These are phyloP conservation scores for Mustelus asterias DNA, from an alignment of 2,113 vertebrate species.

Conservation along the genomic window DNA sequence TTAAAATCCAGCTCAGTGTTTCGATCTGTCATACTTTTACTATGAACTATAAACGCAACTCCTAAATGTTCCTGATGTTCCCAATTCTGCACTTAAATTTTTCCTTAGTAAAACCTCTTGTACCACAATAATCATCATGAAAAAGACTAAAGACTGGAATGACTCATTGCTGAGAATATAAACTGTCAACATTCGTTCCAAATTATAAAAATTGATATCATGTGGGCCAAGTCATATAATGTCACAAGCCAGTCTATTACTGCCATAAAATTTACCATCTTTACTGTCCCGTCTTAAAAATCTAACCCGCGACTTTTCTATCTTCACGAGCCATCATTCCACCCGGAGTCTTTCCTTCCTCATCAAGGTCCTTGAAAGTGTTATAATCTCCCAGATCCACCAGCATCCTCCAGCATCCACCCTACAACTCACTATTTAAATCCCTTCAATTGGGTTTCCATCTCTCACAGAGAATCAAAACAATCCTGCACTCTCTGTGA, in stretches of 20 bases:
- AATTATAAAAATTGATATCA: background rate
- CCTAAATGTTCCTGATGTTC: background rate
- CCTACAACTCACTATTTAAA: background rate
- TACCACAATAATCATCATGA: background rate
- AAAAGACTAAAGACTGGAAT: background rate
- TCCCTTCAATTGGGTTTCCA: background rate
- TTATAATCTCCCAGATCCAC: background rate
- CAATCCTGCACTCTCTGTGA: background rate
- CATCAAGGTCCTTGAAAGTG: background rate
- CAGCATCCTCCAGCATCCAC: background rate
- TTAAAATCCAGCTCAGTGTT: background rate
- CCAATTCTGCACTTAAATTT: background rate
- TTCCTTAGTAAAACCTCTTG: background rate
- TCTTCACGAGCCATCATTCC: background rate
- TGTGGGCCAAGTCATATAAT: background rate
- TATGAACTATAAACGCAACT: background rate
- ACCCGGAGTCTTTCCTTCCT: background rate
- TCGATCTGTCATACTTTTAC: background rate
- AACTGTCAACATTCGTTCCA: background rate
- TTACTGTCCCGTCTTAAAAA: background rate
- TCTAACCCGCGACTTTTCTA: no score
- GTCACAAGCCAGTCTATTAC: background rate
- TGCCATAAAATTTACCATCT: background rate
- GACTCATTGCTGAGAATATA: background rate
- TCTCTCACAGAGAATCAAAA: background rate